These are phyloP conservation scores for Cervus canadensis DNA, from an alignment of 2,113 vertebrate species.

Conservation along the genomic window DNA sequence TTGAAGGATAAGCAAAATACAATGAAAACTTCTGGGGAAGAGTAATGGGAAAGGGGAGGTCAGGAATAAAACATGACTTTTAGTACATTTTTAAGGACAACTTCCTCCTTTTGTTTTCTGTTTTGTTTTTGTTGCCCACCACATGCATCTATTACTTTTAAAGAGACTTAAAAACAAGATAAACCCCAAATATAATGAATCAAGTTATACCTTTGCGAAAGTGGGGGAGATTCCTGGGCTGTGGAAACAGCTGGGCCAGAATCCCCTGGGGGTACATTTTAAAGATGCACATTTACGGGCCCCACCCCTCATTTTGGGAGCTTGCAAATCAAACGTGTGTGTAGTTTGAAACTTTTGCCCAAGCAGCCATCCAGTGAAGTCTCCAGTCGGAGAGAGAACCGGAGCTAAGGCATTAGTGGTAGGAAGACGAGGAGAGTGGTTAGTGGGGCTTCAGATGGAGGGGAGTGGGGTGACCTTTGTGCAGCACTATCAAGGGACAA, in stretches of 20 bases:
- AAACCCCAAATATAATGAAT: neutral
- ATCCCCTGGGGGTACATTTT: neutral
- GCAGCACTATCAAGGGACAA: neutral
- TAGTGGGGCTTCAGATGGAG: neutral
- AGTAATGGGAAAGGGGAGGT: fast-evolving
- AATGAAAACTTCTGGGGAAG: neutral
- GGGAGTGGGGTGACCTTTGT: neutral
- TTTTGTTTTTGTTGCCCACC: neutral
- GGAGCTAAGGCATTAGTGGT: neutral
- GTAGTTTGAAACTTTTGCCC: neutral
- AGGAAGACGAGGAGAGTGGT: neutral
- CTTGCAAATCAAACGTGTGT: neutral
- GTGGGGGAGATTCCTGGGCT: neutral
- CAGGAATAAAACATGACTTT: neutral
- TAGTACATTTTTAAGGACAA: neutral
- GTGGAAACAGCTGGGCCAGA: neutral
- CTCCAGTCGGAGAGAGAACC: too few species aligned
- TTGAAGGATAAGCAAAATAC: neutral
- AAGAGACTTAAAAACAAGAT: neutral
- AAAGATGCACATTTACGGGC: neutral
- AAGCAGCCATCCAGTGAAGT: neutral
- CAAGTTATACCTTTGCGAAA: neutral
- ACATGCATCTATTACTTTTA: neutral
- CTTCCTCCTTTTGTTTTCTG: neutral
- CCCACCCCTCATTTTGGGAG: neutral